Conservation (phyloP, 2,113 vertebrate species). For the Zootoca vivipara region DNA sequence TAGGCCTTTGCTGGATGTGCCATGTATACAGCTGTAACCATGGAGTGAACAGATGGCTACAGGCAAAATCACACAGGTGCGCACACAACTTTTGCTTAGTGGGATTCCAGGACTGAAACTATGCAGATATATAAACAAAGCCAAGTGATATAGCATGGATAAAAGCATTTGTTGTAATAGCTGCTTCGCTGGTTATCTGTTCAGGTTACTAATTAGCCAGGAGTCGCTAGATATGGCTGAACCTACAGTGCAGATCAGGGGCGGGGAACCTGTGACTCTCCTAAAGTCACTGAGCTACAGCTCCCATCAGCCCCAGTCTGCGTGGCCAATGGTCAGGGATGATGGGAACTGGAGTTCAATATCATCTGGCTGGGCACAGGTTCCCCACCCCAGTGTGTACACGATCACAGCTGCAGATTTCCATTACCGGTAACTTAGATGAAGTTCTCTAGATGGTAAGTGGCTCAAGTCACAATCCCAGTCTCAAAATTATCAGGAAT, state of each 20-base stretch:
- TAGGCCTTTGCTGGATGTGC: not conserved
- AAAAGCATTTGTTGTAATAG: slow-evolving; percentile 9
- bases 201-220: not conserved
- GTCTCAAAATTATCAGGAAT: not conserved
- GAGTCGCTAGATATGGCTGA: not conserved
- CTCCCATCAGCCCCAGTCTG: too few species aligned
- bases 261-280: too few species aligned
- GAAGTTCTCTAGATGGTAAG: too few species aligned
- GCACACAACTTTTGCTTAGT: not conserved
- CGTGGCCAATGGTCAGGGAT: too few species aligned
- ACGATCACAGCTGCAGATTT: too few species aligned
- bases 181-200: slow-evolving; percentile 14
- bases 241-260: too few species aligned
- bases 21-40: slow-evolving; percentile 20
- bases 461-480: not conserved
- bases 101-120: not conserved
- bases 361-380: too few species aligned
- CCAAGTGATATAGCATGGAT: not conserved
- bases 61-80: too few species aligned
- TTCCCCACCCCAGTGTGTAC: too few species aligned
- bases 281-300: too few species aligned
- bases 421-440: not conserved
- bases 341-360: too few species aligned
- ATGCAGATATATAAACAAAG: rapidly evolving
- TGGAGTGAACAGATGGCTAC: slow-evolving; percentile 12